phyloP scores from a whole-genome alignment of 2,888 invertebrate genomes.

The Metalampra italica region DNA sequence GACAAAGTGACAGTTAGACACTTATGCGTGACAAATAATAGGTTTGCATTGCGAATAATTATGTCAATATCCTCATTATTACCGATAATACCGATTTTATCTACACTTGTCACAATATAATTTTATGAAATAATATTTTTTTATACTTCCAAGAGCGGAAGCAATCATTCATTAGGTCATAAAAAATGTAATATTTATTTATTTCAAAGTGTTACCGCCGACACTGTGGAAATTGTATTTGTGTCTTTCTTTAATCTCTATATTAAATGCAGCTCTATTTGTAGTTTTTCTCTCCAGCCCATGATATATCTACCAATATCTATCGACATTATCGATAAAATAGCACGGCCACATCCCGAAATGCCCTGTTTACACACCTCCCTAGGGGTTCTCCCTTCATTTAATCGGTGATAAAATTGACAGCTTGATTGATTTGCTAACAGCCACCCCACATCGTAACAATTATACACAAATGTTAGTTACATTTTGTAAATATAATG shows the following conservation, averaged over 20 bases:
- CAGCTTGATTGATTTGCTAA: conserved; percentile 35
- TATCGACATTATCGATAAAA: neutral
- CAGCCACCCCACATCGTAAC: conserved; percentile 15
- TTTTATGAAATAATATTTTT: conserved; percentile 15
- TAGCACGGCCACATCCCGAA: neutral
- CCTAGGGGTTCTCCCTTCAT: neutral
- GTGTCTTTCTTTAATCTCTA: too few relatives aligned
- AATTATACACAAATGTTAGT: neutral
- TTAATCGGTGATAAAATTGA: conserved; percentile 18
- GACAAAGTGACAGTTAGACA: too few relatives aligned
- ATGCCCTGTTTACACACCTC: neutral
- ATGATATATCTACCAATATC: too few relatives aligned
- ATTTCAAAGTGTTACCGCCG: too few relatives aligned
- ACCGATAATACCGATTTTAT: neutral
- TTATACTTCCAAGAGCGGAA: conserved; percentile 22
- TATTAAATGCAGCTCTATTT: too few relatives aligned
- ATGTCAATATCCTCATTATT: neutral
- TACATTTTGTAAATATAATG: too few relatives aligned
- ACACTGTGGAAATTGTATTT: too few relatives aligned
- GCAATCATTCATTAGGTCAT: conserved; percentile 9
- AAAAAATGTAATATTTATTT: too few relatives aligned
- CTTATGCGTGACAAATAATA: too few relatives aligned
- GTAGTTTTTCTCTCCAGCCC: too few relatives aligned
- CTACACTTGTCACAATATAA: conserved; percentile 3
- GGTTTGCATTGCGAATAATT: neutral